These are phyloP conservation scores for Oscheius sp. DNA, from an alignment of 2,888 invertebrate species.

Conservation along the genomic window DNA sequence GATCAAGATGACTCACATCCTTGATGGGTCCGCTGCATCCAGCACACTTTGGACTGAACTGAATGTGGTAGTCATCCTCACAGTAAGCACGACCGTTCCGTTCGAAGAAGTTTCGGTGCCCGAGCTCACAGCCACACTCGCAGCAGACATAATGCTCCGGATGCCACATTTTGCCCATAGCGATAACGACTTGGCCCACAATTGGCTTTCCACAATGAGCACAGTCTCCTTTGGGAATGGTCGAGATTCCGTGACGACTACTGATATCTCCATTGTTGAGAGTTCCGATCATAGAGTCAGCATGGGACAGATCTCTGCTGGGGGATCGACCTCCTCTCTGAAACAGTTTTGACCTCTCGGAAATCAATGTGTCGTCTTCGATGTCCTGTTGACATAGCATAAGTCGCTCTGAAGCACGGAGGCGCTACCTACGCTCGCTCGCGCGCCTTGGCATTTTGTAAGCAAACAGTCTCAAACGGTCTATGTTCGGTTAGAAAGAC, in stretches of 20 bases:
- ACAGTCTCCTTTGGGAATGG: slow-evolving; percentile 99
- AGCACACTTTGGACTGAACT: slow-evolving; percentile 97
- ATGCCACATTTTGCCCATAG: slow-evolving; percentile 97
- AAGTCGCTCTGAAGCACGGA: slow-evolving; percentile 16
- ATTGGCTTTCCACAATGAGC: slow-evolving; percentile 98
- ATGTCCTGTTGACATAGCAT: slow-evolving; percentile 23
- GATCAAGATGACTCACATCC: slow-evolving; percentile 85
- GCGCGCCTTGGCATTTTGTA: slow-evolving; percentile 13
- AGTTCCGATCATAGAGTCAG: slow-evolving; percentile 89
- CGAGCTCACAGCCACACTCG: slow-evolving; percentile 94
- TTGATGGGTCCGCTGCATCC: slow-evolving; percentile 98
- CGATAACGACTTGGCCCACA: slow-evolving; percentile 96
- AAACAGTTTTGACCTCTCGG: not conserved
- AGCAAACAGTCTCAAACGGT: slow-evolving; percentile 6
- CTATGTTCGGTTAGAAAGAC: not conserved
- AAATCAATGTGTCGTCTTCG: not conserved
- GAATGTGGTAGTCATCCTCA: slow-evolving; percentile 96
- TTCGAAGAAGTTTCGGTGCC: slow-evolving; percentile 98
- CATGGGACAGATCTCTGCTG: slow-evolving; percentile 56
- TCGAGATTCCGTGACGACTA: slow-evolving; percentile 92
- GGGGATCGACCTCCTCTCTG: slow-evolving; percentile 53
- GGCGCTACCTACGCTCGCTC: slow-evolving; percentile 24
- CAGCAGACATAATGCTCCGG: slow-evolving; percentile 98
- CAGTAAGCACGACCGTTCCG: slow-evolving; percentile 89
- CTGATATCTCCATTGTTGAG: slow-evolving; percentile 77